phyloP scores from a whole-genome alignment of 2,797 vertebrate genomes.

The Urocyon cinereoargenteus region DNA sequence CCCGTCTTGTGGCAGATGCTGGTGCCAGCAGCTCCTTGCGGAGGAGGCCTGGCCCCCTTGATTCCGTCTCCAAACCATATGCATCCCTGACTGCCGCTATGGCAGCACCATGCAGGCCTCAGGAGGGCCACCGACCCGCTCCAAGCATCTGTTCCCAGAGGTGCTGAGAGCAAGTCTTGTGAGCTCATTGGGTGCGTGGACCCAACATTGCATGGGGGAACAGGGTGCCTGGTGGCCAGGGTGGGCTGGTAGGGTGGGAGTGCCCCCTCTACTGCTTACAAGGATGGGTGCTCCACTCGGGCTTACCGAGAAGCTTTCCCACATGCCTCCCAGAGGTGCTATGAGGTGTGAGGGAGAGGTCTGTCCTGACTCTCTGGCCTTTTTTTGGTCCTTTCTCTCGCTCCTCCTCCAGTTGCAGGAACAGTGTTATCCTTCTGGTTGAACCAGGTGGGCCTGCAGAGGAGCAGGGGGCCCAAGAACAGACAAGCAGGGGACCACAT shows the following conservation, averaged over 20 bases:
- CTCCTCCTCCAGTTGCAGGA: background rate
- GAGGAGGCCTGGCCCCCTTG: background rate
- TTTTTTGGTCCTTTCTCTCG: background rate
- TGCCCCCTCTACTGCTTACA: background rate
- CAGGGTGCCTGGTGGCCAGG: accelerated
- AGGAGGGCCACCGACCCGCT: accelerated
- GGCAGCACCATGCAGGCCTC: too few species aligned
- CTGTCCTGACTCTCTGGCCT: background rate
- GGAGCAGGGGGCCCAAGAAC: background rate
- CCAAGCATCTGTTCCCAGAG: background rate
- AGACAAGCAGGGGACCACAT: background rate
- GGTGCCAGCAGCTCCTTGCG: background rate
- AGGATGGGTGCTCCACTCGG: background rate
- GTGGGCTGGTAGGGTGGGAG: background rate
- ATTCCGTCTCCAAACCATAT: background rate
- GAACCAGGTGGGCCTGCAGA: background rate
- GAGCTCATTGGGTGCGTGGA: background rate
- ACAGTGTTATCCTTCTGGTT: background rate
- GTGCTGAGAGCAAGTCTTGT: background rate
- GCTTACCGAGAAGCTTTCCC: too few species aligned
- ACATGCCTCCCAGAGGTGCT: background rate
- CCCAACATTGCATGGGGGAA: accelerated
- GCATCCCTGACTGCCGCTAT: background rate
- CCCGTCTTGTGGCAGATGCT: background rate
- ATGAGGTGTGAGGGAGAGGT: background rate